A percentile compares a stretch with the other conserved stretches of the same genome.
These are phyloP conservation scores for Astropecten irregularis DNA, from an alignment of 53 echinoderm and acorn worm species.

Conservation along the genomic window DNA sequence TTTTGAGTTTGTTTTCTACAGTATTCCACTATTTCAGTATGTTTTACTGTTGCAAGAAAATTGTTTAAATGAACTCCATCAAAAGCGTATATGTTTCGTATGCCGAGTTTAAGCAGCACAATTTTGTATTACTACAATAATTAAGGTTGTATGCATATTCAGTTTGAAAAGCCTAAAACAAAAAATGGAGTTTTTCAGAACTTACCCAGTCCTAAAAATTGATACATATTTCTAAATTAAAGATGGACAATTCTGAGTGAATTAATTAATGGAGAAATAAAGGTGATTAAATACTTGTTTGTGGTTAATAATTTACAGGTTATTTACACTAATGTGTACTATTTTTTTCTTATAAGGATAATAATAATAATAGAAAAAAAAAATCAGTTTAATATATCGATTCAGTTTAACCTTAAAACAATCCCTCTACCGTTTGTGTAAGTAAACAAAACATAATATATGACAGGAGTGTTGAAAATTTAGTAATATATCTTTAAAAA, in stretches of 20 bases:
- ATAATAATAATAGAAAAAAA: not conserved
- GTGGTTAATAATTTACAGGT: conserved; percentile 45
- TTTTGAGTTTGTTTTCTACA: not conserved
- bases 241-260: conserved; percentile 7
- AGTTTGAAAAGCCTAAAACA: no score
- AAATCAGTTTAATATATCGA: not conserved
- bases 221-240: not conserved
- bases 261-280: not conserved
- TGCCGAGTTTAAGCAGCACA: no score
- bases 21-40: conserved; percentile 4
- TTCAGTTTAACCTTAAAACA: conserved; percentile 11
- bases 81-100: no score
- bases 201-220: no score
- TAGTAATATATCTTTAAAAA: no score
- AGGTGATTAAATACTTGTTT: conserved; percentile 11
- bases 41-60: not conserved
- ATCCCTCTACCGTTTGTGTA: conserved; percentile 16
- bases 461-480: no score
- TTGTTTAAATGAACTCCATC: not conserved
- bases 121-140: no score
- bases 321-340: conserved; percentile 42
- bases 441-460: no score
- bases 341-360: not conserved
- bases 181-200: no score
- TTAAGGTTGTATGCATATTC: no score